Conservation (phyloP, 2,113 vertebrate genomes). For the Rhipidura dahli region DNA sequence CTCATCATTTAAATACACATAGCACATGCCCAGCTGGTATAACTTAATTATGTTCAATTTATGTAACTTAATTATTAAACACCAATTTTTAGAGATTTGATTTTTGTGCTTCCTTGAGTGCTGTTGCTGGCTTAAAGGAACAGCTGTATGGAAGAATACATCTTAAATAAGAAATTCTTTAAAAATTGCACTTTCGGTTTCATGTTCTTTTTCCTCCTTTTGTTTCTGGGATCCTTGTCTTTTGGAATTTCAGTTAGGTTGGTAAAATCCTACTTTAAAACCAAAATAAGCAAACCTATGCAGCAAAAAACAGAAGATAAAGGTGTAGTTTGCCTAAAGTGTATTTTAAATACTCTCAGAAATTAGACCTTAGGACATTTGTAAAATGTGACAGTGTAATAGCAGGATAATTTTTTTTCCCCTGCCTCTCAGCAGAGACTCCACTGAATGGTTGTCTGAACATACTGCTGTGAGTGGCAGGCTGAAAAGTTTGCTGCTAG, state of each 20-base stretch:
- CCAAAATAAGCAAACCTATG: background rate
- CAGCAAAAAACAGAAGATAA: background rate
- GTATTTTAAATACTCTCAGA: background rate
- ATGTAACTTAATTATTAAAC: conserved; percentile 71
- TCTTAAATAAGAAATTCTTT: background rate
- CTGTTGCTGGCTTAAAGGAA: background rate
- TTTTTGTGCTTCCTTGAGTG: background rate
- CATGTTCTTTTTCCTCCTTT: background rate
- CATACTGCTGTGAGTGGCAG: background rate
- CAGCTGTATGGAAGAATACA: background rate
- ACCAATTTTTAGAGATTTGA: conserved; percentile 52
- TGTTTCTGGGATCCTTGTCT: background rate
- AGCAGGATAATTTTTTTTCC: background rate
- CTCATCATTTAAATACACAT: conserved; percentile 42
- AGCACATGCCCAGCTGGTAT: conserved; percentile 31
- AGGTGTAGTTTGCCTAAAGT: background rate
- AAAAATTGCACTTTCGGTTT: background rate
- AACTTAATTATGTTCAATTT: conserved; percentile 74
- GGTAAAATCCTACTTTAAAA: background rate
- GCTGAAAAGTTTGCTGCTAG: background rate
- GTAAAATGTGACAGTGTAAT: background rate
- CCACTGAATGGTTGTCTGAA: background rate
- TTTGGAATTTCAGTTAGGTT: background rate
- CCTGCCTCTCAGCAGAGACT: background rate
- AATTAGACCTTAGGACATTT: background rate